A percentile compares a stretch with the other conserved stretches of the same genome.
Conservation (phyloP, 2,888 invertebrate species). For the Oithona nana region DNA sequence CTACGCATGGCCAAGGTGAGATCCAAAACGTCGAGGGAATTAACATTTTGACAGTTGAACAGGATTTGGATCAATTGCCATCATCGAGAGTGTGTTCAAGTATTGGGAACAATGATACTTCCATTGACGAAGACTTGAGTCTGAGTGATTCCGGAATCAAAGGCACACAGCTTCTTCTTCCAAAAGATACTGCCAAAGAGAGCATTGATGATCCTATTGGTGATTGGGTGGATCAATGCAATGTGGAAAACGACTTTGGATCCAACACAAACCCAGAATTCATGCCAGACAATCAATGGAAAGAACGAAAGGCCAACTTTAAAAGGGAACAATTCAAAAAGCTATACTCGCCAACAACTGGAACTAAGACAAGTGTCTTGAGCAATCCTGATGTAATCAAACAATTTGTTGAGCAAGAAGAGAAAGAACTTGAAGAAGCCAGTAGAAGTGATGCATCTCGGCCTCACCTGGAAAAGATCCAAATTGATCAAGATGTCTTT, state of each 20-base stretch:
- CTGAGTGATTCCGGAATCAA: not conserved
- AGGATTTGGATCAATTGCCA: too few species aligned
- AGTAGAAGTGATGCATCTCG: too few species aligned
- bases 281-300: too few species aligned
- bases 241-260: not conserved
- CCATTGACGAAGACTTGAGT: not conserved
- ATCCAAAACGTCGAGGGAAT: too few species aligned
- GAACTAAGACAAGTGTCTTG: not conserved
- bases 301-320: not conserved
- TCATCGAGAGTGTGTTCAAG: not conserved
- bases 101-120: not conserved
- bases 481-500: not conserved
- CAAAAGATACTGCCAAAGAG: not conserved
- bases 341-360: not conserved
- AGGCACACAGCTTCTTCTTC: not conserved
- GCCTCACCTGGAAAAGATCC: not conserved
- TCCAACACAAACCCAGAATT: not conserved
- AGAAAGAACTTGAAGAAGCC: too few species aligned
- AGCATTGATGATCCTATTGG: not conserved
- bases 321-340: not conserved
- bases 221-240: not conserved
- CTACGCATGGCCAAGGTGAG: not conserved
- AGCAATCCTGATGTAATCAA: too few species aligned
- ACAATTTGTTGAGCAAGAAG: too few species aligned
- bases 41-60: too few species aligned